Evolutionary conservation across 2,113 vertebrate species (phyloP).

Genomic region (Helogale parvula): DNA sequence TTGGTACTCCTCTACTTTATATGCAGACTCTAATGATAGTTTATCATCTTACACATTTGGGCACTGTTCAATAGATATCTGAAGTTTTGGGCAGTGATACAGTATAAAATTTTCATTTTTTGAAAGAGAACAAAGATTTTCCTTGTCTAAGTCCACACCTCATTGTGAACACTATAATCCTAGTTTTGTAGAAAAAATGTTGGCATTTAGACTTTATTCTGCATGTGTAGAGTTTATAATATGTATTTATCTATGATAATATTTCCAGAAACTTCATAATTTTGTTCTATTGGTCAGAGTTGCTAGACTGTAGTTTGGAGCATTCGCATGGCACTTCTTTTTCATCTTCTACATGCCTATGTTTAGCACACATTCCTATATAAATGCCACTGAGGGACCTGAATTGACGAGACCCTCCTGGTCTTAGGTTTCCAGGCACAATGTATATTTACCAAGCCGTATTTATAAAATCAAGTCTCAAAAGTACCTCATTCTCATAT

Average conservation of each 20-base stretch:
- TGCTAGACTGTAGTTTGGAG: constrained; percentile 51
- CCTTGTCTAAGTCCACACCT: constrained; percentile 67
- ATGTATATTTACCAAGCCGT: constrained; percentile 72
- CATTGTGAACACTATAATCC: constrained; percentile 59
- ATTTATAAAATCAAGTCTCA: constrained; percentile 79
- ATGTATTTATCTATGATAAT: constrained; percentile 54
- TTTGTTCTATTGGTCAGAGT: constrained; percentile 38
- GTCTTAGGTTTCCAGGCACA: constrained; percentile 30
- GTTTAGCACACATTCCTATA: constrained; percentile 37
- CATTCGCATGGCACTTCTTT: constrained; percentile 28
- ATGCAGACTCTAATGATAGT: constrained; percentile 48
- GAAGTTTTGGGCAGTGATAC: constrained; percentile 54
- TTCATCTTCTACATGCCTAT: constrained; percentile 64
- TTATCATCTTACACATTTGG: constrained; percentile 50
- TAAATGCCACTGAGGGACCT: constrained; percentile 54
- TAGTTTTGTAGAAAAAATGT: constrained; percentile 58
- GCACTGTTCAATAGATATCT: constrained; percentile 46
- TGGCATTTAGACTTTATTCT: constrained; percentile 67
- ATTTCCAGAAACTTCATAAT: constrained; percentile 77
- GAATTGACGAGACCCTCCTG: constrained; percentile 62
- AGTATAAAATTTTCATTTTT: constrained; percentile 69
- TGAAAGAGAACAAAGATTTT: constrained; percentile 38
- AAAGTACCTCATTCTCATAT: constrained; percentile 59
- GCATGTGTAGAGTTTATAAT: constrained; percentile 58
- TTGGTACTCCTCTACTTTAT: constrained; percentile 20